A percentile compares a stretch with the other conserved stretches of the same genome.
Evolutionary conservation across 2,113 vertebrate species (phyloP).

Genomic region (Poicephalus meyeri): DNA sequence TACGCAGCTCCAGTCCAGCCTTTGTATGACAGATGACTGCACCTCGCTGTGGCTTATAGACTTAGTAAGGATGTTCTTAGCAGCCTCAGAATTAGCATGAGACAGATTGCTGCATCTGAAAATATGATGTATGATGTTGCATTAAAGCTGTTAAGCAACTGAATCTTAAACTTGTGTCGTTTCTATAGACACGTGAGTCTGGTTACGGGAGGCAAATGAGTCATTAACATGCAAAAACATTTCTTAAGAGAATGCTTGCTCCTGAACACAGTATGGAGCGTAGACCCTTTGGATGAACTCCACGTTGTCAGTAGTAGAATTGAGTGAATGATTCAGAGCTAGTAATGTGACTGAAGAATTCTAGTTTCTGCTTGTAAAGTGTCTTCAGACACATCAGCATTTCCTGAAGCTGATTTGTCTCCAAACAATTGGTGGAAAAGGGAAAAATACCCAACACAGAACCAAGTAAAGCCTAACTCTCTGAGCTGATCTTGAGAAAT

Average conservation of each 20-base stretch:
- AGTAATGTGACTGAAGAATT: neutral
- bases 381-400: neutral
- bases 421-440: neutral
- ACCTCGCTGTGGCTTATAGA: neutral
- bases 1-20: neutral
- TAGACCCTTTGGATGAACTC: constrained; percentile 15
- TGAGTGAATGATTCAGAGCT: neutral
- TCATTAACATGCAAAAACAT: constrained; percentile 31
- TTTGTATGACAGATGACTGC: neutral
- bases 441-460: neutral
- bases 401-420: neutral
- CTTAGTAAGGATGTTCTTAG: neutral
- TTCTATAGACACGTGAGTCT: neutral
- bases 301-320: neutral
- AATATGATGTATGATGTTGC: constrained; percentile 12
- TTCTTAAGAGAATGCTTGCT: neutral
- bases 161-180: neutral
- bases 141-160: neutral
- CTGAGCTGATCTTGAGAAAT: neutral
- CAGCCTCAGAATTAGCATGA: neutral
- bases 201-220: neutral
- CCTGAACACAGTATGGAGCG: neutral
- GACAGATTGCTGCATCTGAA: constrained; percentile 23
- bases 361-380: neutral
- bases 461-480: neutral